Evolutionary conservation across 1,140 invertebrate species (phyloP), one percentile per base, ranked within the genome.

Genomic region (Lepidurus apus): DNA sequence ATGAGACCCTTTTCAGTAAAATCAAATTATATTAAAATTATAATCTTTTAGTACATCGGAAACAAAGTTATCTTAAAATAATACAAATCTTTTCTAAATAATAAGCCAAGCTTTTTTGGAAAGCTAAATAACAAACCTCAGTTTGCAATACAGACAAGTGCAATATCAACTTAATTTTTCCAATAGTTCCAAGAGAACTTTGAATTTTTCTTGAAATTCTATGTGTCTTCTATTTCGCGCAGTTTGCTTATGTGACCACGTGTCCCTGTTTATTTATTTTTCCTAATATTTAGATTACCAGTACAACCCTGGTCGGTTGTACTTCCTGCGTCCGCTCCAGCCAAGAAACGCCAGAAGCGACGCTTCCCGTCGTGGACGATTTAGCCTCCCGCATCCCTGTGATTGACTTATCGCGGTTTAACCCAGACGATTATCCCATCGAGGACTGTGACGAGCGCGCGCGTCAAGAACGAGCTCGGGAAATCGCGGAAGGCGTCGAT

Each of bases 401-500:
- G 17, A 88, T 90, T 78, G 88, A 90, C 83, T 84, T 89, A 73
- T 86, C 87, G 79, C 86, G 87, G 83, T 89, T 88, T 81, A 88
- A 89, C 83, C 87, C 88, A 17, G 88, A 88, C 77, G 88, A 89
- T 82, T 89, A 87, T 84, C 87, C 89, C 74, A 89, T 89, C 82
- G 82, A 80, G 34, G 79, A 93, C 84, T 90, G 90, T 82, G 92
- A 93, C 84, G 91, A 92, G 84, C 85, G 88, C 78, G 90, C 91
- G 24, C 87, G 91, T 77, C 84, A 89, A 74, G 89, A 92, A 82
- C 85, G 92, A 81, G 91, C 91, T 1, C 86, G 89, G 79, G 92
- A 93, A 86, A 93, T 93, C 84, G 90, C 90, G 80, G 90, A 92
- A 84, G 92, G 92, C 1, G 89, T 93, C 0, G 92, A 93, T 45